These are phyloP conservation scores for Holotrichia oblita DNA, from an alignment of 1,140 invertebrate genomes.

Conservation along the genomic window DNA sequence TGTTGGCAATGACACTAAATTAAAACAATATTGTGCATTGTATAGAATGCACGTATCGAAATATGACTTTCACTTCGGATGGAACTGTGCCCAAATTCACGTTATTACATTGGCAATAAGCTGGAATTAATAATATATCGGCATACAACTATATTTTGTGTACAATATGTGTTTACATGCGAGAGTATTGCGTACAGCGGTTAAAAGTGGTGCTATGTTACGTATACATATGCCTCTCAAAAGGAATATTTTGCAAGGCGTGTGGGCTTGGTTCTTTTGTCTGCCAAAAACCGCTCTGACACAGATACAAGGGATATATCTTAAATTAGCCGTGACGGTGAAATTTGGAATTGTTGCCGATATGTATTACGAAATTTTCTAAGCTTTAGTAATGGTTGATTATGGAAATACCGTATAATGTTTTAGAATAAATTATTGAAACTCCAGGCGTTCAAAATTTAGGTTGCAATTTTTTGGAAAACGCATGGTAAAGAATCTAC, in stretches of 20 bases:
- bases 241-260: conserved; percentile 29
- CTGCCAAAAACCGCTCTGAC: neutral
- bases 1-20: conserved; percentile 26
- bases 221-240: neutral
- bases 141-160: neutral
- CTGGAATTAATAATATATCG: neutral
- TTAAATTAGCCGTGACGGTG: neutral
- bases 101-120: conserved; percentile 23
- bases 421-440: no score
- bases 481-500: no score
- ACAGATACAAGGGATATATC: neutral
- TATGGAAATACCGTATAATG: no score
- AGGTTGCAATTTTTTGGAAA: no score
- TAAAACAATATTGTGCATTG: conserved; percentile 14
- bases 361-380: no score
- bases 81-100: conserved; percentile 32
- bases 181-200: neutral
- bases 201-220: neutral
- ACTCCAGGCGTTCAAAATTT: no score
- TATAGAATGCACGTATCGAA: neutral
- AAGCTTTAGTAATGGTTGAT: no score
- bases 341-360: neutral
- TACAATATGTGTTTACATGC: neutral
- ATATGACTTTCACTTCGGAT: conserved; percentile 33
- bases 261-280: conserved; percentile 16